Base-by-base conservation (phyloP, 1,140 invertebrate genomes). In the Phocides pigmalion region DNA sequence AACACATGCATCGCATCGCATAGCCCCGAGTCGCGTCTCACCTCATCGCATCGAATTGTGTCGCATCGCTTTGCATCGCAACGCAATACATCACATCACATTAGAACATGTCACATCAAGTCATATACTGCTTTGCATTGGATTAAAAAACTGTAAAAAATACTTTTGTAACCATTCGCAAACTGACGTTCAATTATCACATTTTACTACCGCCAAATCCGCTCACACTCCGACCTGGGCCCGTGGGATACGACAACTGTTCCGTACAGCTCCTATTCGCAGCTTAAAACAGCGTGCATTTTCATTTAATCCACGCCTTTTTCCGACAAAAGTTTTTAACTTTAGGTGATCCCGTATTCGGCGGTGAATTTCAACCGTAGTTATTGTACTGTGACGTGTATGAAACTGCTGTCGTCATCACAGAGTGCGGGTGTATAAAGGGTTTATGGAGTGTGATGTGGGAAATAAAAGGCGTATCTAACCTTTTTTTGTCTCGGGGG, bases 161-260 rank as follows among this genome's bases (percentile, higher is more conserved):
- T n/a, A n/a, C n/a, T n/a, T n/a, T n/a, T n/a, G n/a, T n/a, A n/a
- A n/a, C n/a, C n/a, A n/a, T n/a, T n/a, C n/a, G n/a, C n/a, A n/a
- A n/a, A n/a, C n/a, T n/a, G 5, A 32, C n/a, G n/a, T 32, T 32
- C 28, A 11, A n/a, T 32, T 11, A 11, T 0, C 28, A 32, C n/a
- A 32, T 32, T 32, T 32, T 11, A 39, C 9, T 0, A 14, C 5
- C 2, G 9, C 12, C 20, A 59, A 54, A 41, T 22, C 12, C 32
- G 53, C 62, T 72, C 59, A 74, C 62, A 74, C 28, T 69, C 47
- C 42, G 54, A 47, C 62, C 41, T 41, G 0, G 9, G 19, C 46
- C 17, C 51, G 32, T 22, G 51, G 51, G 28, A 17, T 4, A 8
- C 12, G n/a, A 54, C 35, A 54, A 39, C 35, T 54, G 35, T 37